A percentile compares a stretch with the other conserved stretches of the same genome.
phyloP scores from a whole-genome alignment of 2,113 vertebrate species.

The Alectura lathami region DNA sequence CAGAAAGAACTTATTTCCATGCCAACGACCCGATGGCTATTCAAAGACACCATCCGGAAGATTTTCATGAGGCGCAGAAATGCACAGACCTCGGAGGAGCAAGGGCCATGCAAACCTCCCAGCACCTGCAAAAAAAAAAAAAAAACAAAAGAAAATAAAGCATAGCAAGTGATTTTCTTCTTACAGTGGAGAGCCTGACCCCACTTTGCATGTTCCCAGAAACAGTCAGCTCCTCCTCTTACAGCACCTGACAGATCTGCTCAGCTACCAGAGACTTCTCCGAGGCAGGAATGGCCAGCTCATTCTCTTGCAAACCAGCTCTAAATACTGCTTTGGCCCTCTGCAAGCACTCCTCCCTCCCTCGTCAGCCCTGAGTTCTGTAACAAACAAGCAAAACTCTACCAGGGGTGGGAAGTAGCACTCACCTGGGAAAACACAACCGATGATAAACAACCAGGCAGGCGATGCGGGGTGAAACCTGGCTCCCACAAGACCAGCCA shows the following conservation, averaged over 20 bases:
- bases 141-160: background rate
- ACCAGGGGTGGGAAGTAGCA: background rate
- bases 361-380: background rate
- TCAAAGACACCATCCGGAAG: slow-evolving; percentile 65
- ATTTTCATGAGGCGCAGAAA: slow-evolving; percentile 75
- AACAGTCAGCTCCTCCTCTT: background rate
- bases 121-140: slow-evolving; percentile 14
- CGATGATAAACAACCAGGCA: background rate
- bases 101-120: slow-evolving; percentile 47
- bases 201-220: slow-evolving; percentile 38
- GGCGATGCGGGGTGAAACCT: background rate
- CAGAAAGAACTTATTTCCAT: slow-evolving; percentile 46
- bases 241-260: background rate
- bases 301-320: background rate
- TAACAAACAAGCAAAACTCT: background rate
- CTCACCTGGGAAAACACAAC: background rate
- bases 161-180: background rate
- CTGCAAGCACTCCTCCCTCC: background rate
- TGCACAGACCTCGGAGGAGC: background rate
- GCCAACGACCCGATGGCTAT: slow-evolving; percentile 65
- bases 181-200: slow-evolving; percentile 2
- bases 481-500: background rate
- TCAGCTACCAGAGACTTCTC: background rate
- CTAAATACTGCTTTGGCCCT: background rate
- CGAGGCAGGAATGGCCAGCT: background rate